Percentiles rank a stretch among this genome's conserved stretches.
phyloP scores from a whole-genome alignment of 2,113 vertebrate genomes.

The Motacilla alba region DNA sequence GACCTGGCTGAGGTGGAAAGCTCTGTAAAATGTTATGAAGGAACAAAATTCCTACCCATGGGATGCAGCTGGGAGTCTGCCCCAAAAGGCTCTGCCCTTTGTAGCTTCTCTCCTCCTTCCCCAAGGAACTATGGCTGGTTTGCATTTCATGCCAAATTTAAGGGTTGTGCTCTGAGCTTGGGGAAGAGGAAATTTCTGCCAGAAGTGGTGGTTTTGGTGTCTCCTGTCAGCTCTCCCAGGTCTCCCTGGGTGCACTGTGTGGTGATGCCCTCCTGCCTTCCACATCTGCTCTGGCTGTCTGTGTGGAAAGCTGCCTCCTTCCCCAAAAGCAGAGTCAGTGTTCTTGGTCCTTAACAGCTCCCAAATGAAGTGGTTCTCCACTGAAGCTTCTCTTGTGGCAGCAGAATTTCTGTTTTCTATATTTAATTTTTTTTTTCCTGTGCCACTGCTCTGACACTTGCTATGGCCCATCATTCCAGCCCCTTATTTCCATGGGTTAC shows the following conservation, averaged over 20 bases:
- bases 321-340: neutral
- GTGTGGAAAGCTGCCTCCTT: neutral
- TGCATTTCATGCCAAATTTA: neutral
- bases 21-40: neutral
- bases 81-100: neutral
- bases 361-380: neutral
- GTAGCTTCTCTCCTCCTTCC: neutral
- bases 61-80: neutral
- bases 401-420: neutral
- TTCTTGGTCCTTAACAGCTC: neutral
- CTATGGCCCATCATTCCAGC: neutral
- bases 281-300: neutral
- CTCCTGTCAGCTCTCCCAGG: rapidly evolving
- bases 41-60: neutral
- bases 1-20: neutral
- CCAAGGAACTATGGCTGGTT: neutral
- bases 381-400: neutral
- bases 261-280: neutral
- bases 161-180: neutral
- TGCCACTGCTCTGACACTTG: neutral
- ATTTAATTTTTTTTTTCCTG: neutral
- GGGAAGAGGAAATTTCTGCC: neutral
- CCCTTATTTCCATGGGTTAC: neutral
- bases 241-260: neutral
- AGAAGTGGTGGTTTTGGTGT: neutral